Percentiles rank a stretch among this genome's conserved stretches.
Evolutionary conservation across 1,140 invertebrate genomes (phyloP).

Genomic region (Bursaphelenchus mucronatus): DNA sequence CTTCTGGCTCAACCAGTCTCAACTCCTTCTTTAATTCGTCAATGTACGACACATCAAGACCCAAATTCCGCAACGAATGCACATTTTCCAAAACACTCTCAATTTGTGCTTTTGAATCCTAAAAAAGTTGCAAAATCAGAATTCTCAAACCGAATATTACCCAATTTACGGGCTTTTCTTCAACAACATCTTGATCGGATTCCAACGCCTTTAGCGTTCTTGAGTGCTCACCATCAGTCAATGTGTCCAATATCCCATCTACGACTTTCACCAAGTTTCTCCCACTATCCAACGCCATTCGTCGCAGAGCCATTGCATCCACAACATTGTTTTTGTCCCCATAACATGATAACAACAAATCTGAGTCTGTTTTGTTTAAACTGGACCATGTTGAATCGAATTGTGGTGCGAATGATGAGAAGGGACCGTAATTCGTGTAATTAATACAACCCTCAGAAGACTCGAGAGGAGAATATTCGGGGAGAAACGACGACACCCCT

Average conservation of each 20-base stretch:
- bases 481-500: conserved; percentile 62
- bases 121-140: conserved; percentile 6
- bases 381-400: conserved; percentile 82
- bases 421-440: conserved; percentile 73
- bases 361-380: conserved; percentile 80
- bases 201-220: conserved; percentile 66
- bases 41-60: conserved; percentile 79
- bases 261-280: conserved; percentile 62
- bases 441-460: conserved; percentile 67
- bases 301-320: conserved; percentile 59
- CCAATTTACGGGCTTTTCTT: conserved; percentile 10
- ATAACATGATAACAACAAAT: conserved; percentile 73
- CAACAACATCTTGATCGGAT: not conserved
- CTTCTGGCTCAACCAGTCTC: conserved; percentile 6
- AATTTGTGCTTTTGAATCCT: conserved; percentile 20
- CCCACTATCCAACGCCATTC: conserved; percentile 20
- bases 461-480: conserved; percentile 1
- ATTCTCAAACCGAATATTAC: not conserved
- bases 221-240: conserved; percentile 78
- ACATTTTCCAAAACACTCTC: conserved; percentile 69
- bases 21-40: conserved; percentile 65
- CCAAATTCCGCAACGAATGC: conserved; percentile 69
- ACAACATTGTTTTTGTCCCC: conserved; percentile 80
- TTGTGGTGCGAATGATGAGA: conserved; percentile 84
- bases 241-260: conserved; percentile 75